A percentile compares a stretch with the other conserved stretches of the same genome.
These are phyloP conservation scores for Rhabdornis inornatus DNA, from an alignment of 2,113 vertebrate genomes.

Conservation along the genomic window DNA sequence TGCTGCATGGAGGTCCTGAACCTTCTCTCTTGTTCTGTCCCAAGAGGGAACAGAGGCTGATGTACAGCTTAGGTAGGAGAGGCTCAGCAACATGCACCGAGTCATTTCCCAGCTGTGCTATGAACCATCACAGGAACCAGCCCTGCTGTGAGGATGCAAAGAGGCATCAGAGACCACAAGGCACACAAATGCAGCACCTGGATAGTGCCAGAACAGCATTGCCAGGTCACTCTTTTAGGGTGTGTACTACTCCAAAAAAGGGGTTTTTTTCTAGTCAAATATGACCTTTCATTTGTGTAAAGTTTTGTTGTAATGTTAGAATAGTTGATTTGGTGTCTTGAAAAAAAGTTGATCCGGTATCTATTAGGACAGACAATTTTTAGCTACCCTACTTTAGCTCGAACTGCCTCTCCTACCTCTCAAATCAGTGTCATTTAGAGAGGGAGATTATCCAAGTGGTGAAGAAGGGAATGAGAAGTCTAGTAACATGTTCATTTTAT, in stretches of 20 bases:
- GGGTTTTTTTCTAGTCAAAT: background rate
- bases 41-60: background rate
- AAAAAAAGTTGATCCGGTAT: background rate
- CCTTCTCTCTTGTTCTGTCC: background rate
- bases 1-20: rapidly evolving
- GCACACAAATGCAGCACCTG: background rate
- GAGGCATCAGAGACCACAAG: background rate
- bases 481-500: background rate
- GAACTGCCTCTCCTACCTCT: background rate
- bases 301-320: background rate
- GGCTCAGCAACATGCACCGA: rapidly evolving
- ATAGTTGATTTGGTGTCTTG: background rate
- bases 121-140: background rate
- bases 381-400: background rate
- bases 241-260: background rate
- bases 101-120: background rate
- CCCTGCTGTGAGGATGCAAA: background rate
- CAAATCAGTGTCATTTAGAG: background rate
- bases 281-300: background rate
- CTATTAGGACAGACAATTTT: background rate
- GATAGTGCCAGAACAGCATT: background rate
- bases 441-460: background rate
- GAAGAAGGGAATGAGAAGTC: background rate
- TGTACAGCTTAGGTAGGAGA: background rate
- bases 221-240: background rate